Base-by-base conservation (phyloP, 2,888 invertebrate species). In the Neuroscelio doddi region DNA sequence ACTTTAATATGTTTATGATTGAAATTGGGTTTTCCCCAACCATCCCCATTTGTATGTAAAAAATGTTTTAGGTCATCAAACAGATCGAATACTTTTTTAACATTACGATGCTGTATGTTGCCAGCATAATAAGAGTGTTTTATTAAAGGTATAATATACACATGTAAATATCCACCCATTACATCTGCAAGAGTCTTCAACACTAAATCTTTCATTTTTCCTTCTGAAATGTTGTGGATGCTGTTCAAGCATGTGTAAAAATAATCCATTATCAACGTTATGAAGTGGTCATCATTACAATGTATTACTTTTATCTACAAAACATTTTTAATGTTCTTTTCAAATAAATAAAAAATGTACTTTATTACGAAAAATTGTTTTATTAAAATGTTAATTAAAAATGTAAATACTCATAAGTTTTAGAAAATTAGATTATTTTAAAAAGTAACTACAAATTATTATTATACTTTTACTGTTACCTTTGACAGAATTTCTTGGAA, bases 81-180 rank as follows among this genome's bases (percentile, higher is more conserved):
- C 4, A 90, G 85, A 36, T 87, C 82, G 62, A 87, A 87, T 0
- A 90, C 76, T 72, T 86, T 88, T n/a, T 86, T 75, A 15, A 88
- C 87, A 41, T 87, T 87, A 0, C 85, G 79, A 75, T 87, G 88
- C 32, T 87, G 85, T 0, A 90, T 83, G 8, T 86, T 86, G 0
- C 91, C 91, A 3, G 88, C 88, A 68, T 91, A 91, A 80, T 87
- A 91, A 0, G 89, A 86, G 41, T 87, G 85, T 72, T 88, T 89
- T 0, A 89, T 87, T 0, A 88, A 79, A 0, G 91, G 91, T 8
- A 91, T 74, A 7, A 89, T 85, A 78, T 88, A 88, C 39, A 86
- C 85, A 72, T 89, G 87, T 16, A 91, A 80, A 73, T 89, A 90
- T 9, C 90, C 90, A 30, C 90, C 90, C 70, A 88, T 71, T 36